Conservation (phyloP, 2,888 invertebrate species). For the Neria commutata region DNA sequence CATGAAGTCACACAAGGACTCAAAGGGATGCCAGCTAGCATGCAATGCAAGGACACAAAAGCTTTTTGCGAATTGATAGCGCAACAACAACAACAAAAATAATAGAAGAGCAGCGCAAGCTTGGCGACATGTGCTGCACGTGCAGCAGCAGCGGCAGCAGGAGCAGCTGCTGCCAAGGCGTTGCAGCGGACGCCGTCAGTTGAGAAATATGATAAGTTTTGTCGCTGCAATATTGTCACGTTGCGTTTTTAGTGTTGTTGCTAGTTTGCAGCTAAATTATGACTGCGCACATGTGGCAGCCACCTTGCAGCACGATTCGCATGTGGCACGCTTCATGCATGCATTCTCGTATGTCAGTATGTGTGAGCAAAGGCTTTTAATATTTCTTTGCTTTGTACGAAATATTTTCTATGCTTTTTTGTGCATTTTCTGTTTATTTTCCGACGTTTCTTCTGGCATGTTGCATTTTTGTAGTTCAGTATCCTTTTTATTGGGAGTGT, state of each 20-base stretch:
- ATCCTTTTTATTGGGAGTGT: no score
- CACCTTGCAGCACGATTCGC: neutral
- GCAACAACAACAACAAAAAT: neutral
- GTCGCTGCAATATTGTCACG: conserved; percentile 5
- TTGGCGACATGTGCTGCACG: neutral
- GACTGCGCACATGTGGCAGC: neutral
- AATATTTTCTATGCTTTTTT: no score
- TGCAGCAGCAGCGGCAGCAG: neutral
- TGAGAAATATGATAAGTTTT: conserved; percentile 1
- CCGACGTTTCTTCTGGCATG: no score
- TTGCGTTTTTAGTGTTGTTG: neutral
- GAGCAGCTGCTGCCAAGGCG: neutral
- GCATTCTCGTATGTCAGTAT: neutral
- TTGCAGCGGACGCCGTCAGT: neutral
- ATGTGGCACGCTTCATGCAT: neutral
- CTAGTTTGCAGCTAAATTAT: no score
- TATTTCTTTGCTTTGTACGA: no score
- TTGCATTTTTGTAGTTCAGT: no score
- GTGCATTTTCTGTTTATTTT: neutral
- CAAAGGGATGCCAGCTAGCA: neutral
- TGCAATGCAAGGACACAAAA: neutral
- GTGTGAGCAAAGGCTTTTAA: no score
- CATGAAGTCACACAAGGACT: neutral
- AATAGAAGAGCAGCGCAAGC: no score
- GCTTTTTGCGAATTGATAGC: conserved; percentile 2